Base-by-base conservation (phyloP, 1,140 invertebrate species). In the Nilaparvata lugens region DNA sequence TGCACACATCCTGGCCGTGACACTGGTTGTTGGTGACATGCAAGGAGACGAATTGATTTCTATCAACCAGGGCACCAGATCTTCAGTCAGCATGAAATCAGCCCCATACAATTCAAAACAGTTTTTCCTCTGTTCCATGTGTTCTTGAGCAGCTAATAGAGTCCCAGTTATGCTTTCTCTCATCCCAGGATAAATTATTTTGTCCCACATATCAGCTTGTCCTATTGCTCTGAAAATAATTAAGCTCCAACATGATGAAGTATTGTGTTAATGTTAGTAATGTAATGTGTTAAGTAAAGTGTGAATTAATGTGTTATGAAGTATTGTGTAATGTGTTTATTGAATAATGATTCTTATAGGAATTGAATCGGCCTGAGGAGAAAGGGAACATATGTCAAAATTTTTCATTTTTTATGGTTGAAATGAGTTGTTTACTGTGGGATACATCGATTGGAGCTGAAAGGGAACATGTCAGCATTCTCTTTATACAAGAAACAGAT, bases 21-120 rank as follows among this genome's bases (percentile, higher is more conserved):
- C 90, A 61, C 85, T 89, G 0, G 93, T 95, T 1, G 88, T 92
- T 9, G 87, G 81, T 31, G 90, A 89, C 78, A 97, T 83, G 68
- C 92, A 91, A 0, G 93, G 93, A 74, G 90, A 91, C 6, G 89
- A 93, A 72, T 97, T 96, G 62, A 97, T 96, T 73, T 97, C 94
- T 63, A 97, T 90, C 0, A 96, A 75, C 91, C 92, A 95, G 0
- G 92, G 91, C 53, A 83, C 85, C 65, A 89, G 90, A 71, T 95
- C 90, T 61, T 94, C 89, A 57, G 87, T 88, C 9, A 84, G 67
- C 87, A 96, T 94, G 71, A 95, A 96, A 75, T 96, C 93, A 2
- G 93, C 93, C 40, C 93, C 93, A 67, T 93, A 96, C 4, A 96
- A 73, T 74, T 97, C 93, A 74, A 95, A 97, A 59, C 88, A 89